Conservation (phyloP, 2,797 vertebrate genomes). For the Silurus aristotelis region DNA sequence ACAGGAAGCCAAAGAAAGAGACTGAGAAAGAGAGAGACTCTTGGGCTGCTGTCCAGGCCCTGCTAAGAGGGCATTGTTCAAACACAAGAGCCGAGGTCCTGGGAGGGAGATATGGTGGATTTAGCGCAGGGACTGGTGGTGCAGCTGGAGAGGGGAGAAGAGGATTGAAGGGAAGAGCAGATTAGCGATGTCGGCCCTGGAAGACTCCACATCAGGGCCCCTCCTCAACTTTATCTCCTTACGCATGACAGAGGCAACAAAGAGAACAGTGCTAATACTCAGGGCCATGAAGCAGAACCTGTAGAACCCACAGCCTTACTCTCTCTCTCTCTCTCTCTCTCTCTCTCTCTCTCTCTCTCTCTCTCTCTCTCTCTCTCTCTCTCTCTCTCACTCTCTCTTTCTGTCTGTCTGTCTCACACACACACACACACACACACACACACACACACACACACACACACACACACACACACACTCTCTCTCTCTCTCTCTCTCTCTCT, state of each 20-base stretch:
- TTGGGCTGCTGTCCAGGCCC: constrained; percentile 60
- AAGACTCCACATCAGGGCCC: constrained; percentile 56
- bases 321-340: constrained; percentile 42
- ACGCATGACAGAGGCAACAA: constrained; percentile 65
- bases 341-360: constrained; percentile 42
- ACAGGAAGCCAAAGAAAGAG: constrained; percentile 26
- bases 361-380: constrained; percentile 44
- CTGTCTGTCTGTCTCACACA: constrained; percentile 6
- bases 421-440: constrained; percentile 35
- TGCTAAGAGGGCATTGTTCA: constrained; percentile 65
- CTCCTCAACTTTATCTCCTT: constrained; percentile 64
- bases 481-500: constrained; percentile 33
- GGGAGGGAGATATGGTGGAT: constrained; percentile 66
- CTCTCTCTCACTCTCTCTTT: too few relatives aligned
- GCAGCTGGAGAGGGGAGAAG: constrained; percentile 59
- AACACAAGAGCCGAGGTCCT: constrained; percentile 63
- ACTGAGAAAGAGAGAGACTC: constrained; percentile 33
- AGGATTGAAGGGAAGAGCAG: constrained; percentile 60
- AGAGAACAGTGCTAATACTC: constrained; percentile 65
- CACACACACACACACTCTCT: constrained; percentile 40
- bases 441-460: constrained; percentile 14
- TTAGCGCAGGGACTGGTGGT: constrained; percentile 60
- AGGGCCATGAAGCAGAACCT: constrained; percentile 64
- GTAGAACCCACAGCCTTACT: constrained; percentile 58
- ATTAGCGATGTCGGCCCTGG: constrained; percentile 61